Percentiles rank a stretch among this genome's conserved stretches.
Conservation (phyloP, 2,888 invertebrate genomes). For the Drosophila mulleri region DNA sequence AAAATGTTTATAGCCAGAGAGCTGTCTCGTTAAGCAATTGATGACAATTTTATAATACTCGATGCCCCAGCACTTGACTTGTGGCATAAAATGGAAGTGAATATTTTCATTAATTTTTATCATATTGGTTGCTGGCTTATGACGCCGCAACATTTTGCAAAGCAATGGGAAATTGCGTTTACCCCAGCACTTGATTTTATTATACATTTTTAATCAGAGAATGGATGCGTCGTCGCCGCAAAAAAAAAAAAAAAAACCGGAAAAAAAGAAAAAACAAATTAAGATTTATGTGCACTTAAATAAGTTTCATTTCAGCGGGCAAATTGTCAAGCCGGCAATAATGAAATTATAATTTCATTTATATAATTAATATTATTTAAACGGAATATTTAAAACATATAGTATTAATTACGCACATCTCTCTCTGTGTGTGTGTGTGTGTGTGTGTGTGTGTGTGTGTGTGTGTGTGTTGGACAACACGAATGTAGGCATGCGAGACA, state of each 20-base stretch:
- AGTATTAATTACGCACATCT: constrained; percentile 32
- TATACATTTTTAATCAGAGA: constrained; percentile 33
- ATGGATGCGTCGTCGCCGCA: constrained; percentile 33
- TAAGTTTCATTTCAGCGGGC: constrained; percentile 51
- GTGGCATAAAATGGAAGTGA: constrained; percentile 4
- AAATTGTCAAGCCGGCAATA: constrained; percentile 59
- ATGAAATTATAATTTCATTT: constrained; percentile 63
- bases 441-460: background rate
- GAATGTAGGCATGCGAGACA: constrained; percentile 25
- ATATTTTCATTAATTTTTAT: constrained; percentile 3
- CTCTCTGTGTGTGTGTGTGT: background rate
- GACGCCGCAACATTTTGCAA: background rate
- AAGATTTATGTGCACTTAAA: constrained; percentile 65
- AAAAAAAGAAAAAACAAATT: constrained; percentile 45
- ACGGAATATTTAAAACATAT: constrained; percentile 50
- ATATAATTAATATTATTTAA: constrained; percentile 54
- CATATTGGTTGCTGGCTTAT: constrained; percentile 2
- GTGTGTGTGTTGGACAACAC: constrained; percentile 3
- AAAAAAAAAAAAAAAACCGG: background rate
- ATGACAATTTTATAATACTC: too few species aligned
- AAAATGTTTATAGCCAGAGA: background rate
- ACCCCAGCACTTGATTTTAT: constrained; percentile 14
- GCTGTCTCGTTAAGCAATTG: background rate
- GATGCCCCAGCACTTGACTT: background rate
- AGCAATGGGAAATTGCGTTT: background rate